These are phyloP conservation scores for Oryzias melastigma DNA, from an alignment of 2,113 vertebrate species.

Conservation along the genomic window DNA sequence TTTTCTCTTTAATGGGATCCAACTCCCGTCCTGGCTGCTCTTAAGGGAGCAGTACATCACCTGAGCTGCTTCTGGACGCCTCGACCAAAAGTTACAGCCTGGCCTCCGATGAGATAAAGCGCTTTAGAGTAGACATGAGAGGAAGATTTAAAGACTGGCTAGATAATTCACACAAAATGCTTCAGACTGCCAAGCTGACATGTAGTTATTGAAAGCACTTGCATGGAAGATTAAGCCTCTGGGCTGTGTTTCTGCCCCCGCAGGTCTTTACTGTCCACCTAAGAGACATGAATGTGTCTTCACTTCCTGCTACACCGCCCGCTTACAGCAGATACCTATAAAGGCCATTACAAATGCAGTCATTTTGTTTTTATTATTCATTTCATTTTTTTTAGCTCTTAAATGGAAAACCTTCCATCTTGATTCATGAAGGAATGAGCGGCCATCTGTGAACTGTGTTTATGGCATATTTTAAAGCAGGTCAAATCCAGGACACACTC, in stretches of 20 bases:
- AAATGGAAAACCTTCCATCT: slow-evolving; percentile 15
- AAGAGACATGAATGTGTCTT: slow-evolving; percentile 17
- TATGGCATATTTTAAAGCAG: slow-evolving; percentile 34
- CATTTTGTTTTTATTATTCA: slow-evolving; percentile 16
- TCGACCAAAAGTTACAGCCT: slow-evolving; percentile 37
- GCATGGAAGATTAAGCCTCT: slow-evolving; percentile 26
- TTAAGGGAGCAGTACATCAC: slow-evolving; percentile 46
- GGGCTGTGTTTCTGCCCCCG: not conserved
- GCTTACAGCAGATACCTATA: not conserved
- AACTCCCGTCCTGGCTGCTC: slow-evolving; percentile 36
- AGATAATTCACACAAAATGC: slow-evolving; percentile 20
- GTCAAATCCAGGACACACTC: slow-evolving; percentile 27
- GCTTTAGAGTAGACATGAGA: slow-evolving; percentile 22
- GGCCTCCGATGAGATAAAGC: slow-evolving; percentile 42
- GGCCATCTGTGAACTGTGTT: slow-evolving; percentile 30
- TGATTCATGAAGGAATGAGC: slow-evolving; percentile 39
- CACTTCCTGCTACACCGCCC: slow-evolving; percentile 1
- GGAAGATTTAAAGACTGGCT: slow-evolving; percentile 40
- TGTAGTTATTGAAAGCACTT: slow-evolving; percentile 33
- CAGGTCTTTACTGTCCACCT: slow-evolving; percentile 3
- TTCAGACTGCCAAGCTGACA: slow-evolving; percentile 16
- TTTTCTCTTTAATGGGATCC: slow-evolving; percentile 38
- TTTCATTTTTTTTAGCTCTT: slow-evolving; percentile 5
- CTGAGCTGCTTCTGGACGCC: slow-evolving; percentile 32
- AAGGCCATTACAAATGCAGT: not conserved